phyloP scores from a whole-genome alignment of 2,888 invertebrate species.

The Abrostola tripartita region DNA sequence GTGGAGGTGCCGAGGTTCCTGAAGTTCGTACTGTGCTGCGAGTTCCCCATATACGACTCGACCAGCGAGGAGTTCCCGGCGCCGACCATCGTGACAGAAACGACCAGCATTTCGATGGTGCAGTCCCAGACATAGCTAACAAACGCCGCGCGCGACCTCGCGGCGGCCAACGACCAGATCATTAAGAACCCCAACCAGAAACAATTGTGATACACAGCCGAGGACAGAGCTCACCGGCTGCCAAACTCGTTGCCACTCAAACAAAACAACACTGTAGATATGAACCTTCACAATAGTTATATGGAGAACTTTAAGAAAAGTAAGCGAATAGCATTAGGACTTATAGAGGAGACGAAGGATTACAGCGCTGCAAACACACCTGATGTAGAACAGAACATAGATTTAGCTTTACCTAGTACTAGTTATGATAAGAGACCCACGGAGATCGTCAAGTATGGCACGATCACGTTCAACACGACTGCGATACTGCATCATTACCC shows the following conservation, averaged over 20 bases:
- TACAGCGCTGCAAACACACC: slow-evolving; percentile 70
- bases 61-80: slow-evolving; percentile 90
- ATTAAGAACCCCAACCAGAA: slow-evolving; percentile 73
- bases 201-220: slow-evolving; percentile 86
- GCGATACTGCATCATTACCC: slow-evolving; percentile 85
- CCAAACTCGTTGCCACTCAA: slow-evolving; percentile 84
- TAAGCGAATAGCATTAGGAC: slow-evolving; percentile 78
- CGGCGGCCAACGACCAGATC: slow-evolving; percentile 77
- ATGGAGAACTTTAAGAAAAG: slow-evolving; percentile 82
- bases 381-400: slow-evolving; percentile 65
- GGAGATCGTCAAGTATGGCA: slow-evolving; percentile 81
- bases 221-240: slow-evolving; percentile 78
- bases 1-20: slow-evolving; percentile 95
- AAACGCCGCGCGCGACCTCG: slow-evolving; percentile 81
- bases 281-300: slow-evolving; percentile 82
- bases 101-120: slow-evolving; percentile 91
- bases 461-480: slow-evolving; percentile 84
- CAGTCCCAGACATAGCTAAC: slow-evolving; percentile 92
- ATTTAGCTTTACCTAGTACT: slow-evolving; percentile 74
- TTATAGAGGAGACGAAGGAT: slow-evolving; percentile 80
- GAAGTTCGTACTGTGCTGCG: slow-evolving; percentile 95
- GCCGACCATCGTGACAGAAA: slow-evolving; percentile 90
- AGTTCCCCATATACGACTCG: slow-evolving; percentile 95
- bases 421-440: slow-evolving; percentile 74
- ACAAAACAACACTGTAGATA: slow-evolving; percentile 83